phyloP scores from a whole-genome alignment of 2,113 vertebrate species.

The Illadopsis cleaveri region DNA sequence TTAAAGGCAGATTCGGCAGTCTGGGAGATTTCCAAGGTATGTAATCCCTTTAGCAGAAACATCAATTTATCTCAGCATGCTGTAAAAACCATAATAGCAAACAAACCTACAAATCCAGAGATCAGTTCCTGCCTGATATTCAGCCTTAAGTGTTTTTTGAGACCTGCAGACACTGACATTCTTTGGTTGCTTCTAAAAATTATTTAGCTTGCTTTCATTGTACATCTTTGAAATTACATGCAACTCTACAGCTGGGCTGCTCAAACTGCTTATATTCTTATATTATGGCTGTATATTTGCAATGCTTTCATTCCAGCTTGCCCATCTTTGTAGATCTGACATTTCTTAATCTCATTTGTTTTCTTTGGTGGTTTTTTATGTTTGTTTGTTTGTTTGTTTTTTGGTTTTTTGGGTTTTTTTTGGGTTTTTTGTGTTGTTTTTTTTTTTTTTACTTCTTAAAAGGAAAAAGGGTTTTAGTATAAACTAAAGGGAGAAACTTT shows the following conservation, averaged over 20 bases:
- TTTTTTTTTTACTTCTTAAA: background rate
- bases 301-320: background rate
- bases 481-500: background rate
- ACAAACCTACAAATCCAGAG: slow-evolving; percentile 45
- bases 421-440: no score
- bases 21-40: background rate
- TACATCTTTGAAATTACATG: background rate
- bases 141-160: background rate
- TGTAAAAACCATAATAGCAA: slow-evolving; percentile 42
- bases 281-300: background rate
- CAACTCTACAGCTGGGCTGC: background rate
- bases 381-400: no score
- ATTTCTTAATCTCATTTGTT: background rate
- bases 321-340: background rate
- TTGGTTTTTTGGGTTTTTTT: no score
- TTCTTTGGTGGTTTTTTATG: no score
- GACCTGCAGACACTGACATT: background rate
- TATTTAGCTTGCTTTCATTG: background rate
- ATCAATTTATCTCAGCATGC: slow-evolving; percentile 54
- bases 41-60: slow-evolving; percentile 52
- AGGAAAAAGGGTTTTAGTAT: background rate
- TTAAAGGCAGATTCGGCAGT: slow-evolving; percentile 14
- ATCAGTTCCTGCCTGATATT: slow-evolving; percentile 1
- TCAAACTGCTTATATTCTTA: background rate
- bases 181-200: background rate